Evolutionary conservation across 2,888 invertebrate species (phyloP).

Genomic region (Dryobota labecula): DNA sequence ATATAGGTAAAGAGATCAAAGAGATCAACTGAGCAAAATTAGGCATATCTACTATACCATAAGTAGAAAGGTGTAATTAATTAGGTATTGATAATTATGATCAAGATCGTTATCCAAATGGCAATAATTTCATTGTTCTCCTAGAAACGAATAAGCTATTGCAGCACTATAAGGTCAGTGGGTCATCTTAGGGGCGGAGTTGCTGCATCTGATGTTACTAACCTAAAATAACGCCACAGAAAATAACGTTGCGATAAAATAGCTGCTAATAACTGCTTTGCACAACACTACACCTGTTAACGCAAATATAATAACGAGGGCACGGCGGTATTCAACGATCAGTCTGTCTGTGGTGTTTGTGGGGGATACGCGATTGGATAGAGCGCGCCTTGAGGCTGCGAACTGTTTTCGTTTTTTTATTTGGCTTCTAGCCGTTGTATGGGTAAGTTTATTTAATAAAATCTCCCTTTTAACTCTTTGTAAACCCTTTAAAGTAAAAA

Average conservation of each 20-base stretch:
- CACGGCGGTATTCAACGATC: constrained; percentile 79
- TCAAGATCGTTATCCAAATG: not conserved
- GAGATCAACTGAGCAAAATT: not conserved
- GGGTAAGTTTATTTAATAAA: constrained; percentile 82
- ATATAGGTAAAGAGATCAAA: not conserved
- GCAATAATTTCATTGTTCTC: not conserved
- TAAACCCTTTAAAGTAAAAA: constrained; percentile 28
- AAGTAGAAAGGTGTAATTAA: not conserved
- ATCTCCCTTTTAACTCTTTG: constrained; percentile 27
- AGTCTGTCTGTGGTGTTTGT: constrained; percentile 84
- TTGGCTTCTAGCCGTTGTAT: constrained; percentile 91
- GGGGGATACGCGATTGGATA: constrained; percentile 79
- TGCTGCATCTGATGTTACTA: not conserved
- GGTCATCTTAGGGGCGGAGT: too few relatives aligned
- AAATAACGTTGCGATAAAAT: constrained; percentile 40
- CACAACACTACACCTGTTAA: constrained; percentile 68
- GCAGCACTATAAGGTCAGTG: too few relatives aligned
- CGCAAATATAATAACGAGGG: constrained; percentile 81
- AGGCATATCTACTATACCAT: not conserved
- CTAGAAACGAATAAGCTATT: not conserved
- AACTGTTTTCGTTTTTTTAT: constrained; percentile 89
- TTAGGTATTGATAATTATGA: not conserved
- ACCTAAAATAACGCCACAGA: not conserved
- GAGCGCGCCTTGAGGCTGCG: constrained; percentile 84
- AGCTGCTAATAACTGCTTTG: constrained; percentile 21